Conservation (phyloP, 2,113 vertebrate species). For the Lasiurus borealis region DNA sequence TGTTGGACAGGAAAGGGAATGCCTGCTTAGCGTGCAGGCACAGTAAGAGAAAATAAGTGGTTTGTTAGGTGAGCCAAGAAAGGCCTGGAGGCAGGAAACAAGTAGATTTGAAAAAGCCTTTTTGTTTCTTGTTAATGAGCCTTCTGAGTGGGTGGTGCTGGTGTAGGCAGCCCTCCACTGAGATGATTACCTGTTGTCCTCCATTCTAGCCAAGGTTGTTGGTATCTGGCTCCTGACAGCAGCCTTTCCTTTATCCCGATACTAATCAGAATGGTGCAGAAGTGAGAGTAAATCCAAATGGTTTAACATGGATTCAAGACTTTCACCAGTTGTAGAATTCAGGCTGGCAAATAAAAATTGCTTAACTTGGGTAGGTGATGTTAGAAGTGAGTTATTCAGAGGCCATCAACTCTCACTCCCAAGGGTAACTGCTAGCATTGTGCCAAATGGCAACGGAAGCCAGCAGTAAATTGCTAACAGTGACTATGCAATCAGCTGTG, state of each 20-base stretch:
- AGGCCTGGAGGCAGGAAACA: background rate
- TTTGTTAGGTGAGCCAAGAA: background rate
- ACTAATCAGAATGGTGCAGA: background rate
- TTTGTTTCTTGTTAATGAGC: background rate
- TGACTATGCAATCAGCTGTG: background rate
- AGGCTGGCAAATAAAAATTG: constrained; percentile 59
- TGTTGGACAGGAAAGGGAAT: background rate
- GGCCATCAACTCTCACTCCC: background rate
- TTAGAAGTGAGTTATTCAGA: constrained; percentile 55
- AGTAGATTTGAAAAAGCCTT: background rate
- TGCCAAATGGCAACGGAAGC: background rate
- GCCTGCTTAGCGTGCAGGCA: background rate
- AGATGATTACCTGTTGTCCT: background rate
- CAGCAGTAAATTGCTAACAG: background rate
- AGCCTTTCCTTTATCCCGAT: background rate
- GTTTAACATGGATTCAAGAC: constrained; percentile 21
- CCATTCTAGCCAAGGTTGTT: background rate
- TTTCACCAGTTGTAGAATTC: background rate
- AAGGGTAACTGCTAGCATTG: background rate
- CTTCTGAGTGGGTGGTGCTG: background rate
- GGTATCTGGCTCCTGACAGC: background rate
- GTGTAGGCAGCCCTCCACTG: background rate
- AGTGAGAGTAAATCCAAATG: background rate
- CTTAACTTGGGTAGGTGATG: constrained; percentile 31
- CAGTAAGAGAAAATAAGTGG: background rate